Percentiles rank a stretch among this genome's conserved stretches.
phyloP scores from a whole-genome alignment of 2,797 vertebrate species.

The Pseudotriccus pelzelni region DNA sequence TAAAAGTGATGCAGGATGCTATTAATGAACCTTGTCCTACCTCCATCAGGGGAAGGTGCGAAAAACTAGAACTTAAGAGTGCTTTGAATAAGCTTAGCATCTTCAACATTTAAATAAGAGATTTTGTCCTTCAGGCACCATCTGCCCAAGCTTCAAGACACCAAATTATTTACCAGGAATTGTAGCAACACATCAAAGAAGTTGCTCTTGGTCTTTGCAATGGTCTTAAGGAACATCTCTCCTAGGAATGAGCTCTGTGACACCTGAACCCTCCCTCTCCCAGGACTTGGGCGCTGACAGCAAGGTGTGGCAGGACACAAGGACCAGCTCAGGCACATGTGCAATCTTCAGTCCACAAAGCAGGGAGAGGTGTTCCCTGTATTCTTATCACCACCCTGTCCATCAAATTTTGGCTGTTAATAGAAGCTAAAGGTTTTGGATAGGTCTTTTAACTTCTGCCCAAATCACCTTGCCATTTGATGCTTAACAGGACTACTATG shows the following conservation, averaged over 20 bases:
- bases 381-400: not conserved
- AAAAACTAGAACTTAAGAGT: not conserved
- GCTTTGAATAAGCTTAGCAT: not conserved
- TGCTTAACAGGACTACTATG: not conserved
- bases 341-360: not conserved
- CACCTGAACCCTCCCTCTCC: not conserved
- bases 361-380: not conserved
- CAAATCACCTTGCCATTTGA: not conserved
- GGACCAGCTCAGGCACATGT: not conserved
- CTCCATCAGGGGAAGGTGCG: accelerated
- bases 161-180: not conserved
- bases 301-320: not conserved
- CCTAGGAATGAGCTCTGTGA: not conserved
- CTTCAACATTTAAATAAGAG: not conserved
- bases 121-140: not conserved
- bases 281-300: not conserved
- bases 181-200: not conserved
- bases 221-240: not conserved
- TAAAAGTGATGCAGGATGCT: not conserved
- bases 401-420: not conserved
- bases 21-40: not conserved
- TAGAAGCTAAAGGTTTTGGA: not conserved
- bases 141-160: not conserved
- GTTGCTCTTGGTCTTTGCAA: not conserved
- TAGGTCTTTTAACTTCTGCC: not conserved